Conservation (phyloP, 2,888 invertebrate genomes). For the Hydropsyche betteni region DNA sequence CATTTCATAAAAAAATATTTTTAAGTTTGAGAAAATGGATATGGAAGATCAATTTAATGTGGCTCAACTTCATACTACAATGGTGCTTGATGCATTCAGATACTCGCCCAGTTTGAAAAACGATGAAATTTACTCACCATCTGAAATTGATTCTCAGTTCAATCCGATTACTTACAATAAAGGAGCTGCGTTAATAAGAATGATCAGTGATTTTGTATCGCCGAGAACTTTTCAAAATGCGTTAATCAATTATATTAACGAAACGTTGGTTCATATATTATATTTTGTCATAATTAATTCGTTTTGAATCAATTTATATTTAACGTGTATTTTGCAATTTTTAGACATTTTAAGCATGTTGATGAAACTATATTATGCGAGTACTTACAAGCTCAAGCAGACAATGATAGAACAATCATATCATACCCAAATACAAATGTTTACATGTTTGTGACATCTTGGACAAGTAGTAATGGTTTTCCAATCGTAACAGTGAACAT, state of each 20-base stretch:
- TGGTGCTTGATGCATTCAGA: slow-evolving; percentile 68
- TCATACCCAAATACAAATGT: not conserved
- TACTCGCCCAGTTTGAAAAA: slow-evolving; percentile 70
- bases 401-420: too few relatives aligned
- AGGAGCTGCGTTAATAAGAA: slow-evolving; percentile 71
- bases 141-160: slow-evolving; percentile 70
- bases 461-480: slow-evolving; percentile 1
- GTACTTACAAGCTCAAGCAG: too few relatives aligned
- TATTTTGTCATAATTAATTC: not conserved
- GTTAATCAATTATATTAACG: slow-evolving; percentile 65
- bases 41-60: slow-evolving; percentile 70
- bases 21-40: not conserved
- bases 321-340: too few relatives aligned
- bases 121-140: slow-evolving; percentile 65
- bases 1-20: too few relatives aligned
- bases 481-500: not conserved
- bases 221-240: slow-evolving; percentile 64
- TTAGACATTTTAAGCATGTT: too few relatives aligned
- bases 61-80: slow-evolving; percentile 73
- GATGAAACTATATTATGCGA: too few relatives aligned
- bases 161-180: slow-evolving; percentile 75
- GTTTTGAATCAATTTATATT: too few relatives aligned
- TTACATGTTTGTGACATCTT: not conserved
- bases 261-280: slow-evolving; percentile 59
- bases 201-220: slow-evolving; percentile 73